Base-by-base conservation (phyloP, 2,888 invertebrate genomes). In the Nomada ruficornis region DNA sequence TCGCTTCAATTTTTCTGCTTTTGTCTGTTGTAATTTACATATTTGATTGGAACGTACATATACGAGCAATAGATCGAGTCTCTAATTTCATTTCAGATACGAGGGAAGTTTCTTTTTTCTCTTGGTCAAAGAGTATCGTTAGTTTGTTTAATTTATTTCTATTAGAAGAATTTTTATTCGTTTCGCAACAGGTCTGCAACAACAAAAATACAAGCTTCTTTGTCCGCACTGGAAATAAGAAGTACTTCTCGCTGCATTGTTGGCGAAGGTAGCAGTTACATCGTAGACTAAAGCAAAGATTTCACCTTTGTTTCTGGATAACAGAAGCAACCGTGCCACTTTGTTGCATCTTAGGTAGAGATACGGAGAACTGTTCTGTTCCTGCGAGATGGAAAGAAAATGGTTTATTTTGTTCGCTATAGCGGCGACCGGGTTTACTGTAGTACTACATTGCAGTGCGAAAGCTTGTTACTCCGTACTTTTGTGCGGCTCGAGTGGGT, bases 351-450 rank as follows among this genome's bases (percentile, higher is more conserved):
- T 36, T 36, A 44, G 26, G 29, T 10, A 44, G 11, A 7, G 55
- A 23, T 5, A 13, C 23, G 11, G 60, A 57, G 20, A 52, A 59
- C 62, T 29, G 20, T 47, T 44, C 47, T 15, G 73, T 52, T 77
- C 50, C 36, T 1, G 57, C 18, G 11, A 13, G 50, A 42, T 57
- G 26, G 20, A 50, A 15, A 15, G 64, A 57, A 72, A 73, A 50
- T 73, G 20, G 77, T 64, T 77, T 73, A 73, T 71, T 64, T 54
- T 36, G 57, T 52, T 72, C 57, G 20, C 72, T 63, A 73, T 68
- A 63, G 20, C 36, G 54, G 50, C 67, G 68, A 72, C 77, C 65
- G 67, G 77, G 68, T 77, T 79, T 63, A 63, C 57, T 54, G 57
- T 50, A 52, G 29, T 62, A n/a, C 50, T 50, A 59, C 67, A 42